Evolutionary conservation across 2,797 vertebrate genomes (phyloP), one percentile per base, ranked within the genome.

Genomic region (Crenichthys baileyi): DNA sequence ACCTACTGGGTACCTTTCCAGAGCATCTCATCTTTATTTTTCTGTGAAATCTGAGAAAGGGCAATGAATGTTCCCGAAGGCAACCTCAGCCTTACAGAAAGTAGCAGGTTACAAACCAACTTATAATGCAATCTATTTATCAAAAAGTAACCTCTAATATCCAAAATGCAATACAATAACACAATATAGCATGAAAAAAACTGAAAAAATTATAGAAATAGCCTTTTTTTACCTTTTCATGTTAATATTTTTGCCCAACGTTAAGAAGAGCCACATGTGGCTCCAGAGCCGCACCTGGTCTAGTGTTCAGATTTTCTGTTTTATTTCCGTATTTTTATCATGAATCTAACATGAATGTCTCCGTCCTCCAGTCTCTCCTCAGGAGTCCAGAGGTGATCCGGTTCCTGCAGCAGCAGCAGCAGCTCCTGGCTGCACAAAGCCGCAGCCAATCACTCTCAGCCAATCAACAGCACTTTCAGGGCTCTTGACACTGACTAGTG

Each of bases 331-430:
- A 63, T 9, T 63, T 36, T 7, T 18, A 20, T 36, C 29, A 36
- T 4, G 7, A 67, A 22, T 22, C 9, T 51, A 31, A 72, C 18
- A 22, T 39, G 9, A 48, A 72, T 70, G n/a, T 87, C 3, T 87
- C 20, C 87, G 58, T 88, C 76, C 9, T 91, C 26, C 91, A 99
- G 98, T 98, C 98, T 1, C 93, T 99, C 39, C 94, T 99, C 82
- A 95, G 98, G 93, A 99, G 98, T 94, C 98, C 98, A 51, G 97
- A 98, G 92, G 98, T 99, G 81, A 97, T 99, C 79, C 95, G 96
- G 44, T 99, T 99, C 91, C 94, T 99, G 46, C 98, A 99, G 92
- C 97, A 97, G 87, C 98, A 99, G 86, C 98, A 99, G 90, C 96
- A 96, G 50, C 94, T 98, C 36, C 91, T 99, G 91, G 98, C 96